Evolutionary conservation across 2,888 invertebrate genomes (phyloP).

Genomic region (Meteorus cinctellus): DNA sequence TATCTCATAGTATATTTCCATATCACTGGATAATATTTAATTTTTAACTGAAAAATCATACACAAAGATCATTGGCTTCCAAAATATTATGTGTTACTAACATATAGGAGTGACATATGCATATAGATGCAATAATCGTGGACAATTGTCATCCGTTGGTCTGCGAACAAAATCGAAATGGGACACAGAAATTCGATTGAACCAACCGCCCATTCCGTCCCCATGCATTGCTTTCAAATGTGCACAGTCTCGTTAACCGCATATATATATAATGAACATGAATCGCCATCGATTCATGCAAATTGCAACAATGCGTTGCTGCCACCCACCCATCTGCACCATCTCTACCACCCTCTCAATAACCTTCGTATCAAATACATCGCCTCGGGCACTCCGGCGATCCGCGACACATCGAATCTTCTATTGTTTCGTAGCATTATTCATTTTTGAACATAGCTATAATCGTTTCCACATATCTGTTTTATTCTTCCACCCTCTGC

Average conservation of each 20-base stretch:
- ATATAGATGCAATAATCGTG: conserved; percentile 52
- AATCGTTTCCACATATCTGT: conserved; percentile 21
- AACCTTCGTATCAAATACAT: conserved; percentile 40
- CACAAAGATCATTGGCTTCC: conserved; percentile 14
- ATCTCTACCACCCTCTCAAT: conserved; percentile 44
- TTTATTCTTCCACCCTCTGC: conserved; percentile 35
- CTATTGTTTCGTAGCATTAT: conserved; percentile 65
- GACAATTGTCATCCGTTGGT: conserved; percentile 69
- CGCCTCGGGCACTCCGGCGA: conserved; percentile 54
- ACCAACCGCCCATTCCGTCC: conserved; percentile 57
- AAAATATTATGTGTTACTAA: background rate
- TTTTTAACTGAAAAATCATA: background rate
- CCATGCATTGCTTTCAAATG: conserved; percentile 28
- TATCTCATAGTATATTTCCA: background rate
- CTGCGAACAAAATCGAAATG: conserved; percentile 70
- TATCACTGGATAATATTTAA: background rate
- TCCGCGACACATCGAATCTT: conserved; percentile 60
- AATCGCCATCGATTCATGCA: conserved; percentile 72
- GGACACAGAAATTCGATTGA: conserved; percentile 71
- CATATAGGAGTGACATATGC: no score
- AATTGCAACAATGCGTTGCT: conserved; percentile 69
- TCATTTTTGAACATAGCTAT: conserved; percentile 45
- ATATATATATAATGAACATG: conserved; percentile 48
- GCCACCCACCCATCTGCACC: conserved; percentile 38
- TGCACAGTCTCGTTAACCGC: conserved; percentile 36